phyloP scores from a whole-genome alignment of 2,113 vertebrate species.

The Vanacampus margaritifer region DNA sequence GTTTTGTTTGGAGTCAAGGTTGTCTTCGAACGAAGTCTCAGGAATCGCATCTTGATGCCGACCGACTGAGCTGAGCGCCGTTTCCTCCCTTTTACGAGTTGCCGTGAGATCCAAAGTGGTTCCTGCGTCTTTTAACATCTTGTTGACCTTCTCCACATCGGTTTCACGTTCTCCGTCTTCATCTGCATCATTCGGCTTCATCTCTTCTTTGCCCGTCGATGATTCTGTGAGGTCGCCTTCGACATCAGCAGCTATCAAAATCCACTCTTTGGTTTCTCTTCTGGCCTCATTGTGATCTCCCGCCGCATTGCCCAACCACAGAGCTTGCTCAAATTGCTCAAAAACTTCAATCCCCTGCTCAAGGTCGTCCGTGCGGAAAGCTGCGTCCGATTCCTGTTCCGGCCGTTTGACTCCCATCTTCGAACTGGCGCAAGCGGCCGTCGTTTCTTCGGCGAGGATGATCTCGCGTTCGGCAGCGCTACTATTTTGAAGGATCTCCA shows the following conservation, averaged over 20 bases:
- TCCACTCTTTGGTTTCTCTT: not conserved
- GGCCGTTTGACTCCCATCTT: not conserved
- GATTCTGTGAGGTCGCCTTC: not conserved
- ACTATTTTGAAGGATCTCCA: conserved; percentile 17
- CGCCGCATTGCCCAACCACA: not conserved
- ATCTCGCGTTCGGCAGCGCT: not conserved
- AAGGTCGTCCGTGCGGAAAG: not conserved
- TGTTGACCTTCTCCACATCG: not conserved
- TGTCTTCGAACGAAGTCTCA: not conserved
- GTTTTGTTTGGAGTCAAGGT: not conserved
- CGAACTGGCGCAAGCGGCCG: too few relatives aligned
- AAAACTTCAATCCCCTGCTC: not conserved
- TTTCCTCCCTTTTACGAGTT: not conserved
- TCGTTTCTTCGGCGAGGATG: not conserved
- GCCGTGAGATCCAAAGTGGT: not conserved
- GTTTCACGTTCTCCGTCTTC: not conserved
- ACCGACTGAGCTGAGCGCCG: not conserved
- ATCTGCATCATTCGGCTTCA: not conserved
- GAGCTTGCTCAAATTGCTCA: not conserved
- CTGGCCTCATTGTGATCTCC: not conserved
- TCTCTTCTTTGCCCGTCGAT: not conserved
- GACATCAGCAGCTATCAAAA: too few relatives aligned
- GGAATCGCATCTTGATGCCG: not conserved
- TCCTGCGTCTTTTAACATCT: not conserved
- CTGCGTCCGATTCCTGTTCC: not conserved